Evolutionary conservation across 2,888 invertebrate species (phyloP), one percentile per base, ranked within the genome.

Genomic region (Drosophila austrosaltans): DNA sequence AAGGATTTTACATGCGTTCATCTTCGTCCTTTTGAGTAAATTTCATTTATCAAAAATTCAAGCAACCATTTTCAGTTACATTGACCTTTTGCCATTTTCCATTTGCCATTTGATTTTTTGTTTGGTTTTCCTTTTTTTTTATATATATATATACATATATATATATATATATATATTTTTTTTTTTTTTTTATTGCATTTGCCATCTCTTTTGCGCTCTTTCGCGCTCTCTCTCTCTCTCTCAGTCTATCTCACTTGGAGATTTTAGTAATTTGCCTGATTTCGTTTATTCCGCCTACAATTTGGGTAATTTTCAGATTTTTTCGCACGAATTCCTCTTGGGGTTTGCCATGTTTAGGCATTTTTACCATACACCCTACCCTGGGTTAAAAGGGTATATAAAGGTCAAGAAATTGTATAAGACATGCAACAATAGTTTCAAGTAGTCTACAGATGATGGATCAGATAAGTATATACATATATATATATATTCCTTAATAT

Each of bases 261-360:
- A 48, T 48, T 58, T 58, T 70, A 53, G 53, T 74, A 60, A 60
- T 74, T 53, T 74, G 59, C 54, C 75, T 67, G 71, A 75, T 72
- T 72, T 75, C 71, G 69, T 75, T 72, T 75, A 75, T 75, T 72
- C 67, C 75, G 54, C 56, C 59, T 59, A 60, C 56, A 54, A 59
- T 75, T 67, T 20, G 48, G 28, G 48, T 66, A 42, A 66, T 74
- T 40, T 59, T 73, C 36, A 30, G 6, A 53, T 40, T 57, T 16
- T 57, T 44, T 67, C 48, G 48, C 48, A 48, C 48, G 48, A 48
- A 48, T 48, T 48, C 48, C 48, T 48, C 48, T 48, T 48, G 22
- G 48, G 48, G 48, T 48, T 48, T 48, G 48, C 48, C 48, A 16
- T 48, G 48, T 48, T 48, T 48, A 25, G 48, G 48, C 48, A 48